These are phyloP conservation scores for Branchellion lobata DNA, from an alignment of 2,888 invertebrate genomes.

Conservation along the genomic window DNA sequence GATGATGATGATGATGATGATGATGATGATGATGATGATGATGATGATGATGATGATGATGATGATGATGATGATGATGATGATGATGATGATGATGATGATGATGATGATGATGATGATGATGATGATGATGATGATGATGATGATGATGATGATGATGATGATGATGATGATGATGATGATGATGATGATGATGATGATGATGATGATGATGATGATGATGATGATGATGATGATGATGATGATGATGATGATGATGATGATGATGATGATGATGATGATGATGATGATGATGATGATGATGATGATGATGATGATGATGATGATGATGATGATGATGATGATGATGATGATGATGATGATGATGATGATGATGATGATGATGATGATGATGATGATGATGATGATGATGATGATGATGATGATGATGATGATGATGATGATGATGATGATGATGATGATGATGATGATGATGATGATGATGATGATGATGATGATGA, in stretches of 20 bases:
- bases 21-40: slow-evolving; percentile 21
- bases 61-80: slow-evolving; percentile 22
- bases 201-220: background rate
- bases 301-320: slow-evolving; percentile 16
- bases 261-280: slow-evolving; percentile 5
- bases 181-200: background rate
- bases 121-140: background rate
- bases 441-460: slow-evolving; percentile 31
- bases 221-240: background rate
- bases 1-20: slow-evolving; percentile 28
- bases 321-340: slow-evolving; percentile 13
- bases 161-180: background rate
- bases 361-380: slow-evolving; percentile 51
- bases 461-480: slow-evolving; percentile 31
- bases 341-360: slow-evolving; percentile 54
- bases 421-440: slow-evolving; percentile 41
- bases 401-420: slow-evolving; percentile 43
- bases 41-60: background rate
- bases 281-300: slow-evolving; percentile 10
- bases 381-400: slow-evolving; percentile 26
- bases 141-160: background rate
- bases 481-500: slow-evolving; percentile 39
- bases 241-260: slow-evolving; percentile 12
- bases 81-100: slow-evolving; percentile 5
- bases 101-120: background rate